Percentiles rank a stretch among this genome's conserved stretches.
These are phyloP conservation scores for Pomacea canaliculata DNA, from an alignment of 2,888 invertebrate genomes.

Conservation along the genomic window DNA sequence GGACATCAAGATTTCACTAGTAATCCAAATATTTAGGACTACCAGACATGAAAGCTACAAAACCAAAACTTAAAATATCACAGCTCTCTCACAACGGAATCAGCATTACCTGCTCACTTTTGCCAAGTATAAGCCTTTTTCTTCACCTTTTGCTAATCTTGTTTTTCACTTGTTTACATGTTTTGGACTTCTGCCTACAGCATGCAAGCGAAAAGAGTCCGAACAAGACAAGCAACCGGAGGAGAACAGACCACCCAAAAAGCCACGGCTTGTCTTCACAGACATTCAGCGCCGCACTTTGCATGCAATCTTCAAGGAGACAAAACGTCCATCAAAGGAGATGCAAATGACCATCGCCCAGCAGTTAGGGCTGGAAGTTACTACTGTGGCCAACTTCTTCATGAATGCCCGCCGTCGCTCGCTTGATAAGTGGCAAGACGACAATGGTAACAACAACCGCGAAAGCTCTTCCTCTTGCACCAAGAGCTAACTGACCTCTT, in stretches of 20 bases:
- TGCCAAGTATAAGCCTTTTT: too few relatives aligned
- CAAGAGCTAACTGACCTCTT: slow-evolving; percentile 39
- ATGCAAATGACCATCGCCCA: slow-evolving; percentile 99
- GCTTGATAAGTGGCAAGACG: slow-evolving; percentile 92
- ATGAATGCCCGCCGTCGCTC: slow-evolving; percentile 98
- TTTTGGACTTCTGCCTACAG: slow-evolving; percentile 71
- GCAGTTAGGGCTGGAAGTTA: slow-evolving; percentile 95
- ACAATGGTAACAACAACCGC: slow-evolving; percentile 78
- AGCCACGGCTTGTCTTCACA: slow-evolving; percentile 99
- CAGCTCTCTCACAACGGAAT: too few relatives aligned
- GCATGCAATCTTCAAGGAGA: slow-evolving; percentile 99
- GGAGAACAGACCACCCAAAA: slow-evolving; percentile 85
- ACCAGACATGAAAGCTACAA: too few relatives aligned
- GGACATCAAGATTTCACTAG: too few relatives aligned
- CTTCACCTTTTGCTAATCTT: too few relatives aligned
- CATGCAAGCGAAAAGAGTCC: slow-evolving; percentile 78
- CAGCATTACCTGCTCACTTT: too few relatives aligned
- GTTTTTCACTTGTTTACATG: neutral
- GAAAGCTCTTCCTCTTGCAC: slow-evolving; percentile 51
- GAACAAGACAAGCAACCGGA: slow-evolving; percentile 57
- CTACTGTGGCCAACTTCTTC: slow-evolving; percentile 99
- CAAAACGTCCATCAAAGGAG: slow-evolving; percentile 98
- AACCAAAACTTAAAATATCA: too few relatives aligned
- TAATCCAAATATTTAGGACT: too few relatives aligned
- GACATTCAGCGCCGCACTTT: slow-evolving; percentile 99